These are phyloP conservation scores for Excalfactoria chinensis DNA, from an alignment of 2,113 vertebrate species.

Conservation along the genomic window DNA sequence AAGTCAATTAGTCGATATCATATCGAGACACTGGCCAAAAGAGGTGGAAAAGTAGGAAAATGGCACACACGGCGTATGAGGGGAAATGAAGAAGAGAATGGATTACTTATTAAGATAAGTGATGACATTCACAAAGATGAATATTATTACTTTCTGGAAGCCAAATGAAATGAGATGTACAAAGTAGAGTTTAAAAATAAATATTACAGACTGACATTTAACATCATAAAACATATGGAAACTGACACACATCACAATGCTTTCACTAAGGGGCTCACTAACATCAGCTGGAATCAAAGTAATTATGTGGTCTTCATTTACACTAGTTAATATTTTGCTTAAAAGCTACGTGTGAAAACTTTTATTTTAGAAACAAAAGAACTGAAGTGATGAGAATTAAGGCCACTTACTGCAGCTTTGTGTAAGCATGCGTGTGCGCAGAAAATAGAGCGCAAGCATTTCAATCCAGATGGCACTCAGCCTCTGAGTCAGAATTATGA, in stretches of 20 bases:
- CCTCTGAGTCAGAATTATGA: neutral
- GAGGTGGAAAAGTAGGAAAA: slow-evolving; percentile 8
- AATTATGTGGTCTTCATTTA: neutral
- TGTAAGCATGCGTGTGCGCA: neutral
- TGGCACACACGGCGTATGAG: neutral
- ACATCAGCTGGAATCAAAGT: neutral
- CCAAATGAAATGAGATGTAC: neutral
- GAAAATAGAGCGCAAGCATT: neutral
- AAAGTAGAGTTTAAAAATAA: slow-evolving; percentile 41
- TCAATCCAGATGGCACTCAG: neutral
- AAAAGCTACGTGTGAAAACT: neutral
- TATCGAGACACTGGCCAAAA: neutral
- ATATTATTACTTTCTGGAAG: slow-evolving; percentile 34
- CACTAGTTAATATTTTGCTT: neutral
- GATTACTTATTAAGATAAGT: slow-evolving; percentile 43
- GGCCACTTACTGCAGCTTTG: neutral
- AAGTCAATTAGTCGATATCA: neutral
- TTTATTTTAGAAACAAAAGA: neutral
- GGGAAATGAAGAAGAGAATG: slow-evolving; percentile 9
- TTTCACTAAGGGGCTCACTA: neutral
- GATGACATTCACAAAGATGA: slow-evolving; percentile 32
- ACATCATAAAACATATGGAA: slow-evolving; percentile 41
- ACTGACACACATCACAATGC: neutral
- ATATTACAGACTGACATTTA: neutral
- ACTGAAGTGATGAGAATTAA: neutral